These are phyloP conservation scores for Heliocidaris erythrogramma DNA, from an alignment of 35 echinoderm and acorn worm genomes.

Conservation along the genomic window DNA sequence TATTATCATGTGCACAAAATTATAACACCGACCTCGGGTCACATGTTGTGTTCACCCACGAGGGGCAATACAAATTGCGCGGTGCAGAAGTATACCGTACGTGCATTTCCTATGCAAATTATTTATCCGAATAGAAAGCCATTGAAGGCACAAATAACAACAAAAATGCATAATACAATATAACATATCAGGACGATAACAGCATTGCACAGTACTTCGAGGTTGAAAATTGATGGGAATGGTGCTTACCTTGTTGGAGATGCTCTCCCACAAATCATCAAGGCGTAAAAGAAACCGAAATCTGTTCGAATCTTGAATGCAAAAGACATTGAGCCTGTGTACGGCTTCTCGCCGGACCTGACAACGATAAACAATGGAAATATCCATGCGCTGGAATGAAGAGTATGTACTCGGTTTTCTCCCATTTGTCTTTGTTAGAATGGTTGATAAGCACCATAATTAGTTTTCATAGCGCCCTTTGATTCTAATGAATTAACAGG, in stretches of 20 bases:
- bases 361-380: conserved; percentile 56
- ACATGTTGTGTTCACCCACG: conserved; percentile 32
- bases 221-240: neutral
- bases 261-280: conserved; percentile 39
- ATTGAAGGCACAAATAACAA: conserved; percentile 52
- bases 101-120: conserved; percentile 55
- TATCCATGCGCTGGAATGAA: conserved; percentile 39
- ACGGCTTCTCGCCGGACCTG: conserved; percentile 40
- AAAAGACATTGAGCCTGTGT: conserved; percentile 52
- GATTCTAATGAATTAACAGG: neutral
- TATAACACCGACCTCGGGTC: neutral
- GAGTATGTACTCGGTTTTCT: conserved; percentile 11
- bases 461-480: neutral
- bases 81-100: neutral
- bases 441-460: neutral
- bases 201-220: neutral
- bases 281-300: conserved; percentile 53
- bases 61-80: conserved; percentile 35
- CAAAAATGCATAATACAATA: conserved; percentile 47
- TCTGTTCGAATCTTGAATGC: conserved; percentile 35
- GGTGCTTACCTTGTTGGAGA: conserved; percentile 25
- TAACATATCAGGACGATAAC: neutral
- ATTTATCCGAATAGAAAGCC: conserved; percentile 50
- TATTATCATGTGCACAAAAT: neutral
- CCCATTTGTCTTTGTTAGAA: neutral